Percentiles rank a stretch among this genome's conserved stretches.
Evolutionary conservation across 2,888 invertebrate species (phyloP).

Genomic region (Chloroclysta siterata): DNA sequence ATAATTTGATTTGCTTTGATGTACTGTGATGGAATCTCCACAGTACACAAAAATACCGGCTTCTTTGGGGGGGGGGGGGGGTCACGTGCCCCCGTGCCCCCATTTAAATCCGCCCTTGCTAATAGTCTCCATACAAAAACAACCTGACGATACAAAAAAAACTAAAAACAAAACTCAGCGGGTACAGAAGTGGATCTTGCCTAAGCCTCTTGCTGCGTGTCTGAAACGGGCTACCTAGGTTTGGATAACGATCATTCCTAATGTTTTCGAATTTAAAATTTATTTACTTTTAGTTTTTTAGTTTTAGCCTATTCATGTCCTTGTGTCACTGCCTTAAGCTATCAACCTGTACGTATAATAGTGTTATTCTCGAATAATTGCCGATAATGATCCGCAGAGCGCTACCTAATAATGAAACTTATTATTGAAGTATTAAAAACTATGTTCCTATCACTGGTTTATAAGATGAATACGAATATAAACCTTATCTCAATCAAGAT

Average conservation of each 20-base stretch:
- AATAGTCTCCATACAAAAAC: no score
- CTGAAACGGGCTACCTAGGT: slow-evolving; percentile 29
- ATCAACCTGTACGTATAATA: slow-evolving; percentile 28
- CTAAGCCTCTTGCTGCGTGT: slow-evolving; percentile 11
- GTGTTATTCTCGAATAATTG: slow-evolving; percentile 16
- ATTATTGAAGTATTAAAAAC: not conserved
- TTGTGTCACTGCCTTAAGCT: slow-evolving; percentile 29
- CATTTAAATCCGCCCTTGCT: no score
- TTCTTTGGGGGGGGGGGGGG: no score
- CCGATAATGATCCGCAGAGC: not conserved
- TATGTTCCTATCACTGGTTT: slow-evolving; percentile 1
- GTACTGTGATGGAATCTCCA: no score
- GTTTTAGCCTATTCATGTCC: slow-evolving; percentile 33
- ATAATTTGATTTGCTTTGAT: no score
- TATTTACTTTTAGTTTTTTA: slow-evolving; percentile 24
- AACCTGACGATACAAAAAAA: no score
- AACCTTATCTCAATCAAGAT: slow-evolving; percentile 17
- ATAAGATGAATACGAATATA: slow-evolving; percentile 8
- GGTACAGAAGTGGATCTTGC: no score
- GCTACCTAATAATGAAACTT: slow-evolving; percentile 7
- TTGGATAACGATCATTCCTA: slow-evolving; percentile 73
- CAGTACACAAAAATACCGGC: no score
- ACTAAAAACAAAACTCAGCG: no score
- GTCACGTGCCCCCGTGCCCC: no score
- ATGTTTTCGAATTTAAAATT: slow-evolving; percentile 72